These are phyloP conservation scores for Sus cebifrons DNA, from an alignment of 2,797 vertebrate genomes.

Conservation along the genomic window DNA sequence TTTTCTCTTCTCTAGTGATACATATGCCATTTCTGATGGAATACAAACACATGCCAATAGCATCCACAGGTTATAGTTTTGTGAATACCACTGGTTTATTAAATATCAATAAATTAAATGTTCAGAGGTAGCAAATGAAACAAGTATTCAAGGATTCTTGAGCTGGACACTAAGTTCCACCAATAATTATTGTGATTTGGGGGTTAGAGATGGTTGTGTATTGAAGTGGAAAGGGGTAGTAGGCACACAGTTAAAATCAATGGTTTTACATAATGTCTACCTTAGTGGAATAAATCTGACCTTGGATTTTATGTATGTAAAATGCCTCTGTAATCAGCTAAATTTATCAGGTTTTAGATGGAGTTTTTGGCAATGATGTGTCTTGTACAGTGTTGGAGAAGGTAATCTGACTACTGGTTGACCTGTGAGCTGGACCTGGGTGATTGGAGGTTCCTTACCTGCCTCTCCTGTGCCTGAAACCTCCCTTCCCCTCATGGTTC, in stretches of 20 bases:
- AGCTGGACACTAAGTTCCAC: neutral
- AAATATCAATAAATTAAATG: constrained; percentile 33
- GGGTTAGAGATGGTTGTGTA: neutral
- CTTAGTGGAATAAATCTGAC: neutral
- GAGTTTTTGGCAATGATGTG: neutral
- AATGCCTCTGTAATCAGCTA: neutral
- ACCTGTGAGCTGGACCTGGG: neutral
- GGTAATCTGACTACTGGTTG: neutral
- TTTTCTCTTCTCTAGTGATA: neutral
- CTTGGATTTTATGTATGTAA: constrained; percentile 8
- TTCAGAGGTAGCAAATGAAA: neutral
- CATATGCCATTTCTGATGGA: neutral
- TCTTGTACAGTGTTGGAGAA: neutral
- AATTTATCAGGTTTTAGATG: neutral
- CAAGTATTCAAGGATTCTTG: constrained; percentile 19
- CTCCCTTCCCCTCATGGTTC: neutral
- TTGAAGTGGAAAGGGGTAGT: neutral
- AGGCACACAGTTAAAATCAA: neutral
- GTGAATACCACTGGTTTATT: neutral
- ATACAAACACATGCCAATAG: neutral
- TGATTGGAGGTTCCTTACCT: neutral
- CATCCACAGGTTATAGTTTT: neutral
- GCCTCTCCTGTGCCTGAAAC: neutral
- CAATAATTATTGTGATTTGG: neutral
- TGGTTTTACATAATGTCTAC: neutral